Conservation (phyloP, 2,888 invertebrate genomes). For the Leptinotarsa juncta region DNA sequence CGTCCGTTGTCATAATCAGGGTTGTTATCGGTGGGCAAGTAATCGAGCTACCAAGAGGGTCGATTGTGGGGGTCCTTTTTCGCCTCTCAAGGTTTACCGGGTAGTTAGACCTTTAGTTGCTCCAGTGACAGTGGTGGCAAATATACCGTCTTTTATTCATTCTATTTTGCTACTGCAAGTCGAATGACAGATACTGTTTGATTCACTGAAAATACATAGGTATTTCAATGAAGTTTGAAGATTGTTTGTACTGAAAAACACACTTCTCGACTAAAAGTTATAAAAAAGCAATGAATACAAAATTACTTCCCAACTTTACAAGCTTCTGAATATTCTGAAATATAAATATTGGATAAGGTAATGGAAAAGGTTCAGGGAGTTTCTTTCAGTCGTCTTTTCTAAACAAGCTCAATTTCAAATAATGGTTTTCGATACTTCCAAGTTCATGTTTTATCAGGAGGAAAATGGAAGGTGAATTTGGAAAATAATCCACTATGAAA, state of each 20-base stretch:
- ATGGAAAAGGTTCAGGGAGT: slow-evolving; percentile 72
- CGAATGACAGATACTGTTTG: too few species aligned
- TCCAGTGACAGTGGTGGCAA: too few species aligned
- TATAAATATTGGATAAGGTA: slow-evolving; percentile 61
- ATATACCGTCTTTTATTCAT: too few species aligned
- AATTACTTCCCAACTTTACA: slow-evolving; percentile 43
- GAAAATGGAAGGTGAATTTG: slow-evolving; percentile 43
- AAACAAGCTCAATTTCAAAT: slow-evolving; percentile 61
- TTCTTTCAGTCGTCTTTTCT: slow-evolving; percentile 66
- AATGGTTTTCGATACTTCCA: slow-evolving; percentile 59
- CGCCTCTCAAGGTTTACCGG: too few species aligned
- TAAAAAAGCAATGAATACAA: slow-evolving; percentile 38
- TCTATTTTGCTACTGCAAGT: too few species aligned
- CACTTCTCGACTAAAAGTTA: slow-evolving; percentile 37
- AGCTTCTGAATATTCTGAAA: slow-evolving; percentile 43
- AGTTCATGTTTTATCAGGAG: slow-evolving; percentile 57
- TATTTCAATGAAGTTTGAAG: too few species aligned
- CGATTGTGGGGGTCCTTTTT: too few species aligned
- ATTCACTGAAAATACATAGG: too few species aligned
- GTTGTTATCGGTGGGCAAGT: too few species aligned
- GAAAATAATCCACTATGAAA: background rate
- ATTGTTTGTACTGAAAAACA: background rate
- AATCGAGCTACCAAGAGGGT: too few species aligned
- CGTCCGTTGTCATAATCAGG: too few species aligned
- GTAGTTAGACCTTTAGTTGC: too few species aligned